Base-by-base conservation (phyloP, 1,140 invertebrate genomes). In the Drosophila saltans region DNA sequence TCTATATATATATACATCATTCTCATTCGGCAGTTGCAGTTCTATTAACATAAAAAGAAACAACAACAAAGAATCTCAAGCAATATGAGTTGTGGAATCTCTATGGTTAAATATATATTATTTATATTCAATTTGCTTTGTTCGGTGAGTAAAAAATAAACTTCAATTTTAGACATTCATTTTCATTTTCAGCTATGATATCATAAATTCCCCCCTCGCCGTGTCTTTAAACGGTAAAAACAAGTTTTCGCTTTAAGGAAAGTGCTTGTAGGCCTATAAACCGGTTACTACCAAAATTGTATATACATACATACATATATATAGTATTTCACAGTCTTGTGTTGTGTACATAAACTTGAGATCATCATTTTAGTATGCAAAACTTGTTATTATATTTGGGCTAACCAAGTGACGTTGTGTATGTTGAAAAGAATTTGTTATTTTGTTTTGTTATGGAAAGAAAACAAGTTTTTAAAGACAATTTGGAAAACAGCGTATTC, bases 81-180 rank as follows among this genome's bases (percentile, higher is more conserved):
- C 81, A 92, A 83, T 73, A 92, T 92, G 94, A 95, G 95, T 88
- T 96, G 95, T 90, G 95, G 95, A 92, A 96, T 95, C 93, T 94
- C 95, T 92, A 96, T 95, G 93, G 94, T 97, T 81, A 97, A 97
- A 94, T 97, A 96, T 93, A 93, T 97, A 76, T 93, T 97, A 69
- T 97, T 97, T 92, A 94, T 96, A 86, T 97, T 97, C 93, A 97
- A 97, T 92, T 93, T 97, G 80, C 92, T 97, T 61, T 97, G 97
- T 92, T 96, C 96, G 93, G 96, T 97, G 92, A 97, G 95, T 96
- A 60, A 24, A 26, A 10, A 3, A 7, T 8, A 11, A 39, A 33
- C 24, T 8, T 2, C 52, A 45, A 63, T n/a, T 16, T 16, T 16
- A 16, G 36, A 11, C 30, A 57, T 48, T 60, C 30, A 39, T 40